Conservation (phyloP, 2,113 vertebrate species). For the Triplophysa dalaica region DNA sequence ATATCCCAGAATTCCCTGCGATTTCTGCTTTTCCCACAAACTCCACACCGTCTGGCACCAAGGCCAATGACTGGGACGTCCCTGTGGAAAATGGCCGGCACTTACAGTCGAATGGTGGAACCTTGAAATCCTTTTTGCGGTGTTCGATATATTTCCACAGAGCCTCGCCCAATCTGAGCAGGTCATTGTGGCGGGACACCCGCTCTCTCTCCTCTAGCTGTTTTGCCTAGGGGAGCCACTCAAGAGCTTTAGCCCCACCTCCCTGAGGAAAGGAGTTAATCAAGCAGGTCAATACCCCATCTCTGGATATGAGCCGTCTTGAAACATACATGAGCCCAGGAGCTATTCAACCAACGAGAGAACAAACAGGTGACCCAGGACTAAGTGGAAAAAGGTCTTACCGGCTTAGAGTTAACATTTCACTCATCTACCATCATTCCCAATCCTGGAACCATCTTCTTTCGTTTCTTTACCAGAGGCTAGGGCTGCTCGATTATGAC, state of each 20-base stretch:
- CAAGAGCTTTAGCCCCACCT: slow-evolving; percentile 60
- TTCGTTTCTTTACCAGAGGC: too few relatives aligned
- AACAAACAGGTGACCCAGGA: slow-evolving; percentile 51
- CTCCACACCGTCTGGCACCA: background rate
- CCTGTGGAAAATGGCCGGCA: slow-evolving; percentile 43
- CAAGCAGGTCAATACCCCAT: slow-evolving; percentile 68
- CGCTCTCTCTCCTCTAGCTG: background rate
- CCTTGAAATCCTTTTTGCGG: slow-evolving; percentile 51
- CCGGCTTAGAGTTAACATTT: slow-evolving; percentile 64
- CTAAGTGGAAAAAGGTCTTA: slow-evolving; percentile 62
- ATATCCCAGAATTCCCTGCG: slow-evolving; percentile 21
- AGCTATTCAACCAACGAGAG: slow-evolving; percentile 57
- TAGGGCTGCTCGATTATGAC: too few relatives aligned
- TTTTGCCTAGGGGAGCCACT: slow-evolving; percentile 67
- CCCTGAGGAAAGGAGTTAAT: slow-evolving; percentile 67
- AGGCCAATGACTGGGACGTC: slow-evolving; percentile 17
- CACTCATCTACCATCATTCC: slow-evolving; percentile 30
- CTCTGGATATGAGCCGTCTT: slow-evolving; percentile 60
- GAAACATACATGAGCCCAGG: slow-evolving; percentile 75
- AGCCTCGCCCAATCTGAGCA: slow-evolving; percentile 4
- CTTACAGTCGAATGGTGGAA: slow-evolving; percentile 51
- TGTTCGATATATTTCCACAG: slow-evolving; percentile 15
- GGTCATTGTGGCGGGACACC: background rate
- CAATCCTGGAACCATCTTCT: slow-evolving; percentile 17
- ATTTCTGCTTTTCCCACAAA: slow-evolving; percentile 19